Evolutionary conservation across 1,140 invertebrate species (phyloP).

Genomic region (Brachionus sp.): DNA sequence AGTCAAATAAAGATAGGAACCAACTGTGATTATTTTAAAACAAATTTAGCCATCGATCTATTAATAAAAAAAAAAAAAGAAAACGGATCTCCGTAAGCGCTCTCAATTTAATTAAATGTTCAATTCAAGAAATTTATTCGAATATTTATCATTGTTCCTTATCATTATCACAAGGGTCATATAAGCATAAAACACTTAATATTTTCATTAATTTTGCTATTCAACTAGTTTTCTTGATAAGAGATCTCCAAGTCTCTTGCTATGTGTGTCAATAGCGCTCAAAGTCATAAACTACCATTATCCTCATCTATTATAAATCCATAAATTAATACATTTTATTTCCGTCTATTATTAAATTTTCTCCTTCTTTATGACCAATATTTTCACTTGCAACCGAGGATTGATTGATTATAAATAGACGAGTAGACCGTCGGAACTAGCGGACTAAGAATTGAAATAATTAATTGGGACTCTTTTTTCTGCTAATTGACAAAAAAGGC

Average conservation of each 20-base stretch:
- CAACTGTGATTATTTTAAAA: not conserved
- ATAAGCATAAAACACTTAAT: slow-evolving; percentile 10
- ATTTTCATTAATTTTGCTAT: slow-evolving; percentile 11
- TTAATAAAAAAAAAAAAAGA: not conserved
- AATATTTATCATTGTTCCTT: not conserved
- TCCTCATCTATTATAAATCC: not conserved
- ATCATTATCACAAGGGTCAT: slow-evolving; percentile 6
- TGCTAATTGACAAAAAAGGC: not conserved
- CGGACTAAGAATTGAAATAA: not conserved
- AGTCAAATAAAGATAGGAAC: slow-evolving; percentile 2
- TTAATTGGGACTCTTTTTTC: not conserved
- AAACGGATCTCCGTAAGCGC: not conserved
- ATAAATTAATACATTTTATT: slow-evolving; percentile 12
- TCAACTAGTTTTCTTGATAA: not conserved
- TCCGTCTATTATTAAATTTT: not conserved
- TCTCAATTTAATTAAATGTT: not conserved
- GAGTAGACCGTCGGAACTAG: not conserved
- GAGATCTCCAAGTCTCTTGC: not conserved
- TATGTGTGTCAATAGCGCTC: not conserved
- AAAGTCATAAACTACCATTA: slow-evolving; percentile 3
- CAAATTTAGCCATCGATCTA: not conserved
- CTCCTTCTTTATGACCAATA: not conserved
- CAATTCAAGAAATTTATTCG: not conserved
- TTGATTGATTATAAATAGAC: not conserved
- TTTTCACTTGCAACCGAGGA: not conserved